phyloP scores from a whole-genome alignment of 2,888 invertebrate species.

The Euclidia mi region DNA sequence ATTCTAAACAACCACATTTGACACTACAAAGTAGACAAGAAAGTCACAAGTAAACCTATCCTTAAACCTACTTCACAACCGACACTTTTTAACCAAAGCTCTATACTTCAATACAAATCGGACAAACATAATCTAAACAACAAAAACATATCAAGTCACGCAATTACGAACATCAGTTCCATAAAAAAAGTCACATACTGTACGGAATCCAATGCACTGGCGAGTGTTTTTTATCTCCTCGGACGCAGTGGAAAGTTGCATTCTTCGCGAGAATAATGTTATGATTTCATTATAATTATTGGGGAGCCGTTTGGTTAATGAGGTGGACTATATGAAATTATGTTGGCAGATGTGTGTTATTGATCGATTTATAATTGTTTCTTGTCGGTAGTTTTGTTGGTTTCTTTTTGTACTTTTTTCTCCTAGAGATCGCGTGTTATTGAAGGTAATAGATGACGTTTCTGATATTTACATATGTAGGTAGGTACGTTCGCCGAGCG shows the following conservation, averaged over 20 bases:
- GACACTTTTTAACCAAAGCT: too few species aligned
- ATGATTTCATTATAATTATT: conserved; percentile 67
- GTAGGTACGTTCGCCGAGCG: too few species aligned
- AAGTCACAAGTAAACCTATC: too few species aligned
- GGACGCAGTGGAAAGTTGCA: conserved; percentile 67
- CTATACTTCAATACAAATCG: too few species aligned
- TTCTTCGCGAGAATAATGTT: conserved; percentile 57
- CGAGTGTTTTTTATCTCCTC: conserved; percentile 36
- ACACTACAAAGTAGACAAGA: too few species aligned
- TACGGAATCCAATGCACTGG: conserved; percentile 46
- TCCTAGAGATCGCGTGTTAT: conserved; percentile 35
- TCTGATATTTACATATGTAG: too few species aligned
- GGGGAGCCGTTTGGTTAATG: conserved; percentile 62
- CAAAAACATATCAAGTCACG: too few species aligned
- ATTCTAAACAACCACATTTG: too few species aligned
- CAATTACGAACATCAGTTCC: not conserved
- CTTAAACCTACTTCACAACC: too few species aligned
- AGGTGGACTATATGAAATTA: conserved; percentile 57
- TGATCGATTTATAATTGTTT: conserved; percentile 59
- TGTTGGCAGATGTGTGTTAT: conserved; percentile 60
- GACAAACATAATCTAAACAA: too few species aligned
- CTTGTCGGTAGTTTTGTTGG: conserved; percentile 45
- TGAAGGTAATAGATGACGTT: not conserved
- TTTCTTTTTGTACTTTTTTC: conserved; percentile 37
- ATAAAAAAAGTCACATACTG: not conserved